Evolutionary conservation across 2,888 invertebrate genomes (phyloP), one percentile per base, ranked within the genome.

Genomic region (Psylliodes chrysocephalus): DNA sequence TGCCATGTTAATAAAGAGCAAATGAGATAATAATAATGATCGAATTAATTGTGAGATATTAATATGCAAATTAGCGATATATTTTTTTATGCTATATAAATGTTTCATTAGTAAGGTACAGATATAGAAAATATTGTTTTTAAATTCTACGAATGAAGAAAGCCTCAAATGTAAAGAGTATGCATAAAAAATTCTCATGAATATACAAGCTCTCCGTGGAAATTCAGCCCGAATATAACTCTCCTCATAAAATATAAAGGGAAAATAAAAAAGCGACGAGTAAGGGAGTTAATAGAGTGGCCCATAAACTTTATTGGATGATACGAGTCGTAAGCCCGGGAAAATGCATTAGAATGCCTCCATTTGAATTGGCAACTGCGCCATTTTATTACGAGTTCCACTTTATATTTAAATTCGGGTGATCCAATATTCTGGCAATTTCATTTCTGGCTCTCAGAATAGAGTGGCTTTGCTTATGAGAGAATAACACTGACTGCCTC

Each of bases 331-430:
- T 71, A 68, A 70, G 69, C 70, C 62, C 52, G 57, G 61, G 67
- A 63, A 66, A 70, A 66, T 68, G 71, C 70, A 70, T 70, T 64
- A 66, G 67, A 73, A 66, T 66, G 66, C 66, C 69, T 67, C 71
- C 71, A 73, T 73, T 73, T 70, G 71, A 71, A 72, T 73, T 66
- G 69, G 71, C 69, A 69, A 67, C 54, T 64, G 56, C 75, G 72
- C 74, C 75, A 73, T 77, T 76, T 77, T 76, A 77, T 77, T 76
- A 74, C 75, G 68, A 77, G 75, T 80, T 78, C 81, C 81, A 81
- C 82, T 82, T 81, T 82, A 82, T 82, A 82, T 82, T 82, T 81
- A 82, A 82, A 82, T 82, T 81, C 75, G 73, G 70, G 79, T 75
- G 78, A 81, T 81, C 79, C 81, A 81, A 82, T 82, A 81, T 81